These are phyloP conservation scores for Cinclus mexicanus DNA, from an alignment of 2,113 vertebrate species.

Conservation along the genomic window DNA sequence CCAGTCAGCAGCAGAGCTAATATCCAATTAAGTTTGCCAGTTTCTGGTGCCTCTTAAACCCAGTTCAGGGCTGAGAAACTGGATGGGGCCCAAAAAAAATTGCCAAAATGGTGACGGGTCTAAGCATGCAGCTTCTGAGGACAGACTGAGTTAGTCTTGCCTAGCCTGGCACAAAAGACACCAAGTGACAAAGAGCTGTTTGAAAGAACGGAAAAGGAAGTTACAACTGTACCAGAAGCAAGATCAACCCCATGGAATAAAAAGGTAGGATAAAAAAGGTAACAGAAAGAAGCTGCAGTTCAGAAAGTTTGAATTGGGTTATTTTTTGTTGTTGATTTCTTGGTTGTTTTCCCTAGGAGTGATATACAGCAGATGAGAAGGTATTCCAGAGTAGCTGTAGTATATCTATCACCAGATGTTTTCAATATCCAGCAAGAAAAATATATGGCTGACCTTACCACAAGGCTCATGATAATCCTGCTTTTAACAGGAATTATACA, in stretches of 20 bases:
- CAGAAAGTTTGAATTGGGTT: background rate
- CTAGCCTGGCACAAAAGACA: background rate
- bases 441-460: background rate
- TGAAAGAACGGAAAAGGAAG: background rate
- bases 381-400: background rate
- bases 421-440: background rate
- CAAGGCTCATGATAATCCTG: background rate
- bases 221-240: background rate
- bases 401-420: background rate
- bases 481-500: background rate
- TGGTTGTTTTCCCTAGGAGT: background rate
- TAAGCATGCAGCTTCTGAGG: background rate
- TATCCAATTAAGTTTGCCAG: background rate
- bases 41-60: background rate
- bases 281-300: background rate
- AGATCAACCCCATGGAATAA: background rate
- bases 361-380: background rate
- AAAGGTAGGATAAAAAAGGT: background rate
- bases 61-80: background rate
- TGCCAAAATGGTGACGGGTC: rapidly evolving
- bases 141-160: background rate
- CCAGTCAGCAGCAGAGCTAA: background rate
- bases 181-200: background rate
- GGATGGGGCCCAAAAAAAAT: rapidly evolving
- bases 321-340: background rate